Conservation (phyloP, 2,888 invertebrate genomes). For the Clostera curtula region DNA sequence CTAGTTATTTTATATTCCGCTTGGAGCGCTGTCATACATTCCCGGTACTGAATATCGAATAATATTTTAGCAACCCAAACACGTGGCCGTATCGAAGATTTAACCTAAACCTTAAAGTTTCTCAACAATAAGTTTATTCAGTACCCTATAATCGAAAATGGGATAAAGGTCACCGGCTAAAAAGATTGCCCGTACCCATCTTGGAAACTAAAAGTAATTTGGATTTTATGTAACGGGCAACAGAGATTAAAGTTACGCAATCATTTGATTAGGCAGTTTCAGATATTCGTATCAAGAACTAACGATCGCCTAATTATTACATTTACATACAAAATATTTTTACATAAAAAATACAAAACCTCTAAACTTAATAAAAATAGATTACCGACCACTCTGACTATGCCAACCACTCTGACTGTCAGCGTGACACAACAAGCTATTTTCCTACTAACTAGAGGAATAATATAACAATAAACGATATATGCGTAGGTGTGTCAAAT, state of each 20-base stretch:
- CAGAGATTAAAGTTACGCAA: slow-evolving; percentile 12
- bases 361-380: neutral
- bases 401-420: too few species aligned
- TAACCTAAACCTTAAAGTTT: slow-evolving; percentile 12
- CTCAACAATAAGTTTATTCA: slow-evolving; percentile 20
- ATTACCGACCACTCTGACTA: too few species aligned
- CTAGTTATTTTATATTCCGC: too few species aligned
- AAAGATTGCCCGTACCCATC: slow-evolving; percentile 15
- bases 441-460: too few species aligned
- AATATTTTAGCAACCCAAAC: slow-evolving; percentile 9
- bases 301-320: too few species aligned
- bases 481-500: too few species aligned
- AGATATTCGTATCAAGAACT: too few species aligned
- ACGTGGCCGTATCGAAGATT: slow-evolving; percentile 13
- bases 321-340: too few species aligned
- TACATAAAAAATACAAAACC: neutral
- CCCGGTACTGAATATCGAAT: neutral
- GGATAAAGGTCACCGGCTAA: slow-evolving; percentile 18
- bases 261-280: too few species aligned
- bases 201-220: slow-evolving; percentile 25
- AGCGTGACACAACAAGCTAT: too few species aligned
- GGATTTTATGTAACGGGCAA: slow-evolving; percentile 20
- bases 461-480: too few species aligned
- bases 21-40: too few species aligned
- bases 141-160: slow-evolving; percentile 11